Evolutionary conservation across 2,113 vertebrate species (phyloP), one percentile per base, ranked within the genome.

Genomic region (Trinectes maculatus): DNA sequence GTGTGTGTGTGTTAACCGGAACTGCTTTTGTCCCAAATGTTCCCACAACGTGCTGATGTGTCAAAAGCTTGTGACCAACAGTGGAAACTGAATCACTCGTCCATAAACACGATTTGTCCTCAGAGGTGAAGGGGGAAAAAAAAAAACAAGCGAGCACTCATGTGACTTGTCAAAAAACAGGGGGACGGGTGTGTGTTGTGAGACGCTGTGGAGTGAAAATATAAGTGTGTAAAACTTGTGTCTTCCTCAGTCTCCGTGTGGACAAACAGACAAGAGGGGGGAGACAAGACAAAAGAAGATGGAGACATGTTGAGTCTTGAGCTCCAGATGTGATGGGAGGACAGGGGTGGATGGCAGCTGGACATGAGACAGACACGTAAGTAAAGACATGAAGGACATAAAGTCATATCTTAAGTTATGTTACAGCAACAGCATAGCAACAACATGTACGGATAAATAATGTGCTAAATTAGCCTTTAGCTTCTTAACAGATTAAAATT

Each of bases 21-120:
- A 16, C 19, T 37, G 60, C 42, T 3, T 2, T 9, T 16, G 34
- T 15, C 24, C 3, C 39, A 10, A 12, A 54, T 43, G 69, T 63
- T 73, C 26, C 34, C 7, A 2, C 2, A 36, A 76, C 82, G 43
- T 80, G 84, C 66, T 82, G 74, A 83, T 85, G 84, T 72, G 87
- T 87, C 79, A 83, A 74, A 76, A 52, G 47, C 74, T 33, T 75
- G 70, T 83, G 84, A 87, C 74, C 47, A 48, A 9, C 2, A 18
- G 28, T 28, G 2, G 54, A 73, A 28, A 8, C 58, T 77, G 84
- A 85, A 66, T 88, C 84, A 84, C 19, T 48, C 21, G 8, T 37
- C 24, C 55, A 5, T 1, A n/a, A 15, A 52, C 33, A 12, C 9
- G n/a, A 13, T 51, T 33, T 47, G 39, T 49, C 6, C 8, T 5